phyloP scores from a whole-genome alignment of 2,797 vertebrate genomes.

The Fringilla coelebs region DNA sequence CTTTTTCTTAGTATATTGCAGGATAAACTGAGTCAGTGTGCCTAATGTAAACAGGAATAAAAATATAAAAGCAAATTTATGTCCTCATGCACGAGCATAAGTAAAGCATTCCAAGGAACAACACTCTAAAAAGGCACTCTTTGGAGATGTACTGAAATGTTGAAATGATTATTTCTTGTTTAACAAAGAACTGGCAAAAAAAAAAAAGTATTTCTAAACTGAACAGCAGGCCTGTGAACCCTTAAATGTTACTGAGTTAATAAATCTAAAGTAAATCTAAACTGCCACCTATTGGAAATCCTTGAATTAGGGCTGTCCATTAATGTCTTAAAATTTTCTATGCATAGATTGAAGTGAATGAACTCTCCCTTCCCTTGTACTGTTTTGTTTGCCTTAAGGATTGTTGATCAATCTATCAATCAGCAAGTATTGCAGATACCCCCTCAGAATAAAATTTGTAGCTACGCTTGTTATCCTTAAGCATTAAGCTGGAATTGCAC shows the following conservation, averaged over 20 bases:
- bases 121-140: neutral
- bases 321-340: neutral
- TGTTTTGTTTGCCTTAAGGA: neutral
- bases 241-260: neutral
- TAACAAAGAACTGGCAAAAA: neutral
- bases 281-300: neutral
- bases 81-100: fast-evolving
- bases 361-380: neutral
- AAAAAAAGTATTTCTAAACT: neutral
- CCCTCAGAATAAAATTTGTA: neutral
- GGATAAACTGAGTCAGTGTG: neutral
- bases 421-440: neutral
- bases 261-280: neutral
- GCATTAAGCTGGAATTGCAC: neutral
- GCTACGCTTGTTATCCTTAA: neutral
- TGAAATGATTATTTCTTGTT: neutral
- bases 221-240: neutral
- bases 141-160: neutral
- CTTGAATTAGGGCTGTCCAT: neutral
- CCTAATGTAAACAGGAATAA: neutral
- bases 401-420: neutral
- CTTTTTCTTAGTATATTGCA: neutral
- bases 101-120: fast-evolving
- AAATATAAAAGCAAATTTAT: neutral
- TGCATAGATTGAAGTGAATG: neutral